Conservation (phyloP, 2,888 invertebrate species). For the Cosmia trapezina region DNA sequence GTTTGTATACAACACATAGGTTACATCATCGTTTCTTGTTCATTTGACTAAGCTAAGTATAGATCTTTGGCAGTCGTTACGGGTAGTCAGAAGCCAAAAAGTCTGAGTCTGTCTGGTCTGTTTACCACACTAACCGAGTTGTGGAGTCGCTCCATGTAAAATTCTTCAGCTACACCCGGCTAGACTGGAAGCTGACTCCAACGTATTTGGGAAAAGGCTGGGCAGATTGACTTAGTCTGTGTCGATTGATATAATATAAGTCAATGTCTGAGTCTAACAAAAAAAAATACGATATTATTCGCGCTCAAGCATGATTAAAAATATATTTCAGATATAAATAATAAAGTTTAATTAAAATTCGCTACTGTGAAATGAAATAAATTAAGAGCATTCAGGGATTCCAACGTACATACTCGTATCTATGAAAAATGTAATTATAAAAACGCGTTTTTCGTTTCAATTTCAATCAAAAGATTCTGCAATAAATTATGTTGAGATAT, state of each 20-base stretch:
- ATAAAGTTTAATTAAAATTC: conserved; percentile 1
- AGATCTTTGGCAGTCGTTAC: neutral
- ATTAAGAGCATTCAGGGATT: neutral
- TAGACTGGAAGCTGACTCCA: no score
- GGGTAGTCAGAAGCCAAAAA: neutral
- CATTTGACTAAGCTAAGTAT: neutral
- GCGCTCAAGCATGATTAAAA: neutral
- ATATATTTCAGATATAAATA: neutral
- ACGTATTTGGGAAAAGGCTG: no score
- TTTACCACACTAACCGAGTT: no score
- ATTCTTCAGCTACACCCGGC: no score
- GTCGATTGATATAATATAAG: no score
- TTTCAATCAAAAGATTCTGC: conserved; percentile 14
- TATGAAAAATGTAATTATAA: neutral
- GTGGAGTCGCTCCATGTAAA: no score
- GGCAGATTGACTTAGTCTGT: neutral
- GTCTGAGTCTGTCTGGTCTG: no score
- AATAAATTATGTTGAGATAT: conserved; percentile 22
- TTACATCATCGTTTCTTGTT: neutral
- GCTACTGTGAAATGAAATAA: neutral
- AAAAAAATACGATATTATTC: neutral
- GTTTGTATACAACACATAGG: no score
- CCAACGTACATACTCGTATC: neutral
- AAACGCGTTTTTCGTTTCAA: conserved; percentile 13
- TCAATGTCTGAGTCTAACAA: no score